These are phyloP conservation scores for Coccyzus lansbergi DNA, from an alignment of 2,797 vertebrate genomes.

Conservation along the genomic window DNA sequence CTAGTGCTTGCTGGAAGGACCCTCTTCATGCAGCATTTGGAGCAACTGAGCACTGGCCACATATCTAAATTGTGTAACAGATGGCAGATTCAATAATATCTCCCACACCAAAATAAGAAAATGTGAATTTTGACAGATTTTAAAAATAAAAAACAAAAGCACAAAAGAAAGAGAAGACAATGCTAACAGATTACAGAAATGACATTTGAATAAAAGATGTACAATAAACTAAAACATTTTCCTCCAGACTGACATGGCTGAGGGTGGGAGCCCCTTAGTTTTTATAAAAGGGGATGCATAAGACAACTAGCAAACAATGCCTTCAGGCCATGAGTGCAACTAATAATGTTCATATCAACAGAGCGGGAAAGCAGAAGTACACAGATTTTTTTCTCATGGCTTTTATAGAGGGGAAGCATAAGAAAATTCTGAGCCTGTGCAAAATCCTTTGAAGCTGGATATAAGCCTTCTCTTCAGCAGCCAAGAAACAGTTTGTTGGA, in stretches of 20 bases:
- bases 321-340: neutral
- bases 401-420: neutral
- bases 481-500: conserved; percentile 19
- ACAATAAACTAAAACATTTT: neutral
- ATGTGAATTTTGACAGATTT: neutral
- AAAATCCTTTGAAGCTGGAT: conserved; percentile 8
- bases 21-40: neutral
- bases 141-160: neutral
- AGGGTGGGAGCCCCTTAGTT: neutral
- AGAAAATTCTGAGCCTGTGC: neutral
- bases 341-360: neutral
- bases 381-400: neutral
- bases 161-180: neutral
- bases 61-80: neutral
- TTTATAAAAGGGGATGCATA: neutral
- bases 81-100: neutral
- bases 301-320: neutral
- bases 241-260: neutral
- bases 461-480: neutral
- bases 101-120: neutral
- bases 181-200: neutral
- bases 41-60: neutral
- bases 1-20: neutral
- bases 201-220: neutral
- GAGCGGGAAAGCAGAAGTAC: neutral